Conservation (phyloP, 2,113 vertebrate species). For the Etheostoma spectabile region DNA sequence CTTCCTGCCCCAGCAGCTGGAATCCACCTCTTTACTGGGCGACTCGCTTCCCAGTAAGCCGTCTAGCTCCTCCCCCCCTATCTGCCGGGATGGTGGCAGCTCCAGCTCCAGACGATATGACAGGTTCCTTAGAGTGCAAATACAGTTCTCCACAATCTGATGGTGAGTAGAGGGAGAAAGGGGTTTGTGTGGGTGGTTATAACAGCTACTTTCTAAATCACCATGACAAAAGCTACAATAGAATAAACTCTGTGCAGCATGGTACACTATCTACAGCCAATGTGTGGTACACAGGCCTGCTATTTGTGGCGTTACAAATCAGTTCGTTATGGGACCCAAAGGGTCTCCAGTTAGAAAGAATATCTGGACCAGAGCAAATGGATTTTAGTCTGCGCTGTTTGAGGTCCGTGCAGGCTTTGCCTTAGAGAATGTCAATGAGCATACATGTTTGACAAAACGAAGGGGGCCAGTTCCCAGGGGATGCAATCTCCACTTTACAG, state of each 20-base stretch:
- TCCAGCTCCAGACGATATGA: constrained; percentile 97
- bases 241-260: constrained; percentile 17
- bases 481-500: constrained; percentile 22
- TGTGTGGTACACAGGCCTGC: constrained; percentile 18
- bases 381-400: constrained; percentile 51
- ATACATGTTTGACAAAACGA: constrained; percentile 28
- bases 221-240: constrained; percentile 34
- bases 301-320: constrained; percentile 44
- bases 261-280: constrained; percentile 19
- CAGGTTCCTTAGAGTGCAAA: constrained; percentile 96
- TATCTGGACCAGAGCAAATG: constrained; percentile 53
- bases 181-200: background rate
- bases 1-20: constrained; percentile 97
- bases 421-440: constrained; percentile 49
- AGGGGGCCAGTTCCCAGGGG: constrained; percentile 17
- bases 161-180: constrained; percentile 22
- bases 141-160: constrained; percentile 98
- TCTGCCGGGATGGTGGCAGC: constrained; percentile 90
- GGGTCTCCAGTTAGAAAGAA: constrained; percentile 43
- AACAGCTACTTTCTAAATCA: constrained; percentile 38
- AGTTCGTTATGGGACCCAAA: constrained; percentile 49
- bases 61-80: constrained; percentile 91
- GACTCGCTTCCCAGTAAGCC: constrained; percentile 91
- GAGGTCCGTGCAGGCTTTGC: constrained; percentile 24
- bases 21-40: constrained; percentile 92